Evolutionary conservation across 1,140 invertebrate genomes (phyloP).

Genomic region (Euschistus heros): DNA sequence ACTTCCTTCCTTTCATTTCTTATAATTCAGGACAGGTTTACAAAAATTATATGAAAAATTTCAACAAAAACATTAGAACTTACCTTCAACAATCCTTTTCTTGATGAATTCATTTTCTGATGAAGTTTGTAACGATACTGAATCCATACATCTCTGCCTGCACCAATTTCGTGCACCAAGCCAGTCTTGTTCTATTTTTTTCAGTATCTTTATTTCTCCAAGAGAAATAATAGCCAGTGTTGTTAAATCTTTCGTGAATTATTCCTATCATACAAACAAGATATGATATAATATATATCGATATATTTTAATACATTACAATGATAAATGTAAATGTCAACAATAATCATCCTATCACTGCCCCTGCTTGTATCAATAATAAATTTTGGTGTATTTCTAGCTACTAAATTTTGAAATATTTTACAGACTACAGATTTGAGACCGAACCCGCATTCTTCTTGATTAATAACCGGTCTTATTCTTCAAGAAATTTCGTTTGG

Average conservation of each 20-base stretch:
- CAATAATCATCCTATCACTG: too few species aligned
- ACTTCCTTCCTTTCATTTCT: background rate
- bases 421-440: too few species aligned
- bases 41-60: background rate
- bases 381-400: too few species aligned
- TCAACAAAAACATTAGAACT: background rate
- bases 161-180: slow-evolving; percentile 69
- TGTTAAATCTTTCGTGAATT: slow-evolving; percentile 41
- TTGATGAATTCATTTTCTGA: slow-evolving; percentile 76
- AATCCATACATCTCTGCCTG: slow-evolving; percentile 73
- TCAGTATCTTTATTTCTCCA: slow-evolving; percentile 62
- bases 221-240: slow-evolving; percentile 72
- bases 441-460: too few species aligned
- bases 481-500: too few species aligned
- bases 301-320: too few species aligned
- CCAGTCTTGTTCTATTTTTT: slow-evolving; percentile 68
- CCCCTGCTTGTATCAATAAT: too few species aligned
- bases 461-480: too few species aligned
- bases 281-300: background rate
- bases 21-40: background rate
- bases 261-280: slow-evolving; percentile 33
- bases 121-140: slow-evolving; percentile 67
- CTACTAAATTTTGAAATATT: too few species aligned
- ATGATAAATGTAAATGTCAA: too few species aligned
- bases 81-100: slow-evolving; percentile 30